Conservation (phyloP, 2,113 vertebrate species). For the Chloroceryle aenea region DNA sequence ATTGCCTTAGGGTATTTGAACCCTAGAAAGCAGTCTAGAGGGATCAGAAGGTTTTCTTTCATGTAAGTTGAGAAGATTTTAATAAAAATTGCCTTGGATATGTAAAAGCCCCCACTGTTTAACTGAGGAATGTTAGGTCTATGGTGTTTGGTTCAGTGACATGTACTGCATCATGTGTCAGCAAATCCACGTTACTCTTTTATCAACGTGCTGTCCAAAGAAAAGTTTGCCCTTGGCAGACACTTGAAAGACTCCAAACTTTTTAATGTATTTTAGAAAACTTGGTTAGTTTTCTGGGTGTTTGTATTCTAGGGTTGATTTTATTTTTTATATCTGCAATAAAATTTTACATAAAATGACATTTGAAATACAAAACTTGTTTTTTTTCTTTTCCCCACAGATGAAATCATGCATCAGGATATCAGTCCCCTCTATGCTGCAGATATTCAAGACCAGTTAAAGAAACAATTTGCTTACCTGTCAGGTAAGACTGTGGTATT, state of each 20-base stretch:
- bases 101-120: neutral
- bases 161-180: neutral
- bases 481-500: conserved; percentile 80
- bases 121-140: neutral
- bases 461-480: conserved; percentile 92
- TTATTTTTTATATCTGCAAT: neutral
- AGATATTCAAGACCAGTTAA: conserved; percentile 92
- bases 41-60: neutral
- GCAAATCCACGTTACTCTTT: neutral
- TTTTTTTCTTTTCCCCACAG: neutral
- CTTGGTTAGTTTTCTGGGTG: neutral
- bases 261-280: neutral
- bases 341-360: neutral
- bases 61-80: neutral
- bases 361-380: neutral
- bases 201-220: neutral
- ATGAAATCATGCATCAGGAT: conserved; percentile 98
- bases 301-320: neutral
- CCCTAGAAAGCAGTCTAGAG: neutral
- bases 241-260: neutral
- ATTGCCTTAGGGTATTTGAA: neutral
- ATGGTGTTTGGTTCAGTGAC: neutral
- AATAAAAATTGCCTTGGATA: neutral
- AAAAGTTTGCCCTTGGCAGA: neutral
- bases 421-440: conserved; percentile 86